Evolutionary conservation across 2,888 invertebrate species (phyloP), one percentile per base, ranked within the genome.

Genomic region (Andrena hattorfiana): DNA sequence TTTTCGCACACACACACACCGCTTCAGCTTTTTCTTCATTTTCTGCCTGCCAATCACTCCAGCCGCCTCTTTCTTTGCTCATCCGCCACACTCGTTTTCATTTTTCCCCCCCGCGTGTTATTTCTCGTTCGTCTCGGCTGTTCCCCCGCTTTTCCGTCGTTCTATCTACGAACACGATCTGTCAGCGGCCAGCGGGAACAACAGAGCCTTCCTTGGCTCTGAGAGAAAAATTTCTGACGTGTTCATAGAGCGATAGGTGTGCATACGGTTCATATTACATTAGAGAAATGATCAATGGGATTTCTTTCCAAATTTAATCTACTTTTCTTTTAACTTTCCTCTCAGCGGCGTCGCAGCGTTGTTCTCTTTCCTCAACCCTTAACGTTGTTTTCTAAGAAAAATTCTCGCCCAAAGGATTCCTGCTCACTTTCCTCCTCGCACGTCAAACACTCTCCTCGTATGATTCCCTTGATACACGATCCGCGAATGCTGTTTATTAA

Each of bases 41-140:
- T 74, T 79, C 72, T 64, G 69, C 76, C 81, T 76, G 77, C 81
- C 83, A 83, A 83, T 81, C 81, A 76, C 62, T 54, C 26, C 30
- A 59, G 48, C 30, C 81, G 35, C 20, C 54, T 66, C 56, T 30
- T 54, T 79, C 68, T 16, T 60, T 42, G 68, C 72, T 72, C 63
- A 13, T 68, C 73, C 56, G 28, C 35, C 73, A 49, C 78, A 63
- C 68, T 72, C 56, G 68, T 59, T 79, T 78, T 73, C 78, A 73
- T 63, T 51, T n/a, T 6, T 16, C 48, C 16, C 13, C 16, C 42
- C 42, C 16, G 42, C 51, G 54, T 26, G 60, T 67, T 64, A 69
- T 60, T 13, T 67, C 77, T 54, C 60, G 30, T 42, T 32, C 77
- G 60, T 56, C 73, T 13, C n/a, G 54, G 28, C 42, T 30, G 35